These are phyloP conservation scores for Parazoanthus atlanticus DNA, from an alignment of 92 coral and sea anemone genomes.

Conservation along the genomic window DNA sequence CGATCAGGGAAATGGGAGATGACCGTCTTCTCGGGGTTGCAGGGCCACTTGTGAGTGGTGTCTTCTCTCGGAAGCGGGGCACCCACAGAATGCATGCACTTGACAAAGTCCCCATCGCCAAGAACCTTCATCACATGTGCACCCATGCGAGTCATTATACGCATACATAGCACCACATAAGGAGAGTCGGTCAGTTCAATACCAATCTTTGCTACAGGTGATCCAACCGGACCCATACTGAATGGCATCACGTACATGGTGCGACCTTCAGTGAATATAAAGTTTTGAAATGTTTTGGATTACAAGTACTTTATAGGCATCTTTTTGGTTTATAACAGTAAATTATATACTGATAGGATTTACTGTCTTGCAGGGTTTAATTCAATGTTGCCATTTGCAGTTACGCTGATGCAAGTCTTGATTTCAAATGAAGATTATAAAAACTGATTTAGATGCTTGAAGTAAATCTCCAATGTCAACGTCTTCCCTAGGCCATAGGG, in stretches of 20 bases:
- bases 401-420: no score
- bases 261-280: conserved; percentile 61
- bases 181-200: conserved; percentile 87
- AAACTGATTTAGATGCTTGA: no score
- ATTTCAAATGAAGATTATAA: no score
- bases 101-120: conserved; percentile 75
- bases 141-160: conserved; percentile 89
- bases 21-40: conserved; percentile 82
- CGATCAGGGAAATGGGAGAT: conserved; percentile 83
- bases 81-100: conserved; percentile 88
- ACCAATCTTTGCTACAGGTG: conserved; percentile 91
- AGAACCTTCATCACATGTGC: conserved; percentile 72
- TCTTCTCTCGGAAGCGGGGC: conserved; percentile 75
- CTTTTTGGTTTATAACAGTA: no score
- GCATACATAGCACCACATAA: conserved; percentile 86
- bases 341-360: no score
- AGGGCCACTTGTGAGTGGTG: conserved; percentile 73
- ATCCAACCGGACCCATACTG: conserved; percentile 93
- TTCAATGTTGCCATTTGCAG: no score
- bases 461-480: no score
- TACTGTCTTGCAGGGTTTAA: no score
- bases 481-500: no score
- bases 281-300: background rate
- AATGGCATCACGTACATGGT: conserved; percentile 91
- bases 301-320: no score